Conservation (phyloP, 2,113 vertebrate species). For the Hippocampus comes region DNA sequence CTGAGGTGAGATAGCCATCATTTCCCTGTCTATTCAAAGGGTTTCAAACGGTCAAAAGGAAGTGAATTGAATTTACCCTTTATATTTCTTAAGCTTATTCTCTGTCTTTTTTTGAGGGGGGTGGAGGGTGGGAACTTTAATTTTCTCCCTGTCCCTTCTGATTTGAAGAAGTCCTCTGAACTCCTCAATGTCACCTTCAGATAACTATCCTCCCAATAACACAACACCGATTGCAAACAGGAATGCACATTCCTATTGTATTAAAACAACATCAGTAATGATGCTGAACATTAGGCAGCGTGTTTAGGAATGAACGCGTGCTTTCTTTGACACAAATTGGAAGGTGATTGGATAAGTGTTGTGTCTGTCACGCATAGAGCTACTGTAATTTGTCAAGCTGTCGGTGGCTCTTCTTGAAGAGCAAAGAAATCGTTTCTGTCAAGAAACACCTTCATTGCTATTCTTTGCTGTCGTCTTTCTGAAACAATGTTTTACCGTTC, state of each 20-base stretch:
- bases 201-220: constrained; percentile 42
- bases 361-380: too few species aligned
- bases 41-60: constrained; percentile 24
- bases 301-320: not conserved
- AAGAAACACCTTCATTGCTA: not conserved
- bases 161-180: constrained; percentile 20
- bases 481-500: not conserved
- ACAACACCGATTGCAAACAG: constrained; percentile 24
- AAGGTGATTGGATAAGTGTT: too few species aligned
- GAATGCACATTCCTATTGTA: constrained; percentile 44
- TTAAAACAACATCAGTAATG: constrained; percentile 47
- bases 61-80: constrained; percentile 31
- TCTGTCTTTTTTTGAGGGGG: not conserved
- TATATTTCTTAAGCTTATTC: constrained; percentile 21
- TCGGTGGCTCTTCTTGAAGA: not conserved
- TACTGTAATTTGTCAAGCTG: not conserved
- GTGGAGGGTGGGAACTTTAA: constrained; percentile 5
- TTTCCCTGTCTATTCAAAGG: constrained; percentile 24
- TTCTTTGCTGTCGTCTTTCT: not conserved
- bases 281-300: constrained; percentile 39
- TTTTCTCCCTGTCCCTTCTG: constrained; percentile 18
- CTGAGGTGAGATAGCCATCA: constrained; percentile 30
- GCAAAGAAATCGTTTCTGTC: not conserved
- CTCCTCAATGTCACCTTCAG: constrained; percentile 25
- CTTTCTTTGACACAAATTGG: too few species aligned